phyloP scores from a whole-genome alignment of 1,140 invertebrate genomes.

The Drosophila mayri region DNA sequence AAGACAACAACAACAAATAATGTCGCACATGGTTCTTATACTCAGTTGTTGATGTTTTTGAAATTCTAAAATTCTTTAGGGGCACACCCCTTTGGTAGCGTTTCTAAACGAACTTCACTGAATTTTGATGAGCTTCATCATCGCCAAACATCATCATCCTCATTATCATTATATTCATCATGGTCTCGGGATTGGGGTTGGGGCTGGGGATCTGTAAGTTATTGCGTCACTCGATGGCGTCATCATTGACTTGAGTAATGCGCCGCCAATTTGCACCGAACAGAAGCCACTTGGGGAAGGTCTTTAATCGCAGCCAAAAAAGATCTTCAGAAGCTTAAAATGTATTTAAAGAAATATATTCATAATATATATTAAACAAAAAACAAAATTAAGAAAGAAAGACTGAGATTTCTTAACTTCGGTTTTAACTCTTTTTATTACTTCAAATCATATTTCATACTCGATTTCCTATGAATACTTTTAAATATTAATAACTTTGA shows the following conservation, averaged over 20 bases:
- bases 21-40: conserved; percentile 34
- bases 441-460: not conserved
- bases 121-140: conserved; percentile 34
- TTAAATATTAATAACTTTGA: not conserved
- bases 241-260: conserved; percentile 55
- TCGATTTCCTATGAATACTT: not conserved
- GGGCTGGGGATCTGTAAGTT: conserved; percentile 46
- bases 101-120: not conserved
- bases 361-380: too few species aligned
- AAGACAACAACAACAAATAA: not conserved
- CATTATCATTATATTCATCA: conserved; percentile 17
- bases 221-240: conserved; percentile 68
- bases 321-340: not conserved
- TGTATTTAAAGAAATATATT: not conserved
- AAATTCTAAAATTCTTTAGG: conserved; percentile 16
- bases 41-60: conserved; percentile 10
- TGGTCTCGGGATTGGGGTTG: conserved; percentile 8
- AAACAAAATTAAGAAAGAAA: not conserved
- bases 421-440: not conserved
- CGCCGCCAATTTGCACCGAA: conserved; percentile 15
- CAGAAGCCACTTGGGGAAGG: conserved; percentile 16
- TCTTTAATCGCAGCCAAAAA: conserved; percentile 1
- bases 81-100: conserved; percentile 18
- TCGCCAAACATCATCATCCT: not conserved
- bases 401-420: not conserved